Evolutionary conservation across 2,888 invertebrate species (phyloP), one percentile per base, ranked within the genome.

Genomic region (Orthonevra nobilis): DNA sequence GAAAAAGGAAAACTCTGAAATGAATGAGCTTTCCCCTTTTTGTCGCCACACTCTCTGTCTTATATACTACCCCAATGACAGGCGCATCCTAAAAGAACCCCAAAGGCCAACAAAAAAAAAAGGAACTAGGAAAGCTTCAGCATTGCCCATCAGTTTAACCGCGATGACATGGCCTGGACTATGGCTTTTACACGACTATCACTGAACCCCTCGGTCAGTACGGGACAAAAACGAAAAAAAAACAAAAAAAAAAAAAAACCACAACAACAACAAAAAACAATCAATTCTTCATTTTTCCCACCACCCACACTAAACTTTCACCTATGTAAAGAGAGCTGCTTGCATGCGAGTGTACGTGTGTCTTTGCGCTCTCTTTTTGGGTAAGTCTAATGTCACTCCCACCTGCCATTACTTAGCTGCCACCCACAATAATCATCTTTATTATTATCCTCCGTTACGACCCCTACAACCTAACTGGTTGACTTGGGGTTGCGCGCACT

Each of bases 141-240:
- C 79, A 73, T 83, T 84, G 86, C 84, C 86, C 86, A 86, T 86
- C 86, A 87, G 87, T 86, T 87, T 86, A 87, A 87, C 87, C 87
- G 85, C 84, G 84, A 85, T 87, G 87, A 86, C 87, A 87, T 86
- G 86, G 85, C 86, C 85, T 84, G 85, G 85, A 85, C 86, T 85
- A 84, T 85, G 85, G 86, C 85, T 86, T 86, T 79, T 82, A 81
- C 70, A 81, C 70, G 60, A 70, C 69, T 61, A 64, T 74, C 52
- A 70, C 81, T 81, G 82, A 82, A 82, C 81, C 34, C 61, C 75
- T 81, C 81, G 82, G 82, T 81, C 81, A 81, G 66, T 72, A 52
- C 66, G 28, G 61, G 32, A 36, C 12, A 46, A 23, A 32, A 50
- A 46, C 42, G n/a, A n/a, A n/a, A n/a, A n/a, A 46, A 68, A 50